These are phyloP conservation scores for Okapia johnstoni DNA, from an alignment of 2,113 vertebrate genomes.

Conservation along the genomic window DNA sequence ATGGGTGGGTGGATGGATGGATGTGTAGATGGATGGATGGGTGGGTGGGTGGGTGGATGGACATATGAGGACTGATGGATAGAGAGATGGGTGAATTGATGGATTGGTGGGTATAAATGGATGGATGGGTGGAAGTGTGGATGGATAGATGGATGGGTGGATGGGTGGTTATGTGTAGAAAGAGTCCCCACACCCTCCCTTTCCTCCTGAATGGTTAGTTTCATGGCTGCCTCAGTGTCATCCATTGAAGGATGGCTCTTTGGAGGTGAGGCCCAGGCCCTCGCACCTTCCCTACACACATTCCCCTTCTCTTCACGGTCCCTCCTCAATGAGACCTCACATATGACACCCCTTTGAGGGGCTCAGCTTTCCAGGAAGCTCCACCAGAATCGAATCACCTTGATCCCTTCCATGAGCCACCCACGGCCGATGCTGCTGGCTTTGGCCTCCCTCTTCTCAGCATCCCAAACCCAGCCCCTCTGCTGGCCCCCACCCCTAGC, in stretches of 20 bases:
- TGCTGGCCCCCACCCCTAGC: background rate
- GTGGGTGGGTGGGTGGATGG: background rate
- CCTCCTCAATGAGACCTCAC: background rate
- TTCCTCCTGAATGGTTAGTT: background rate
- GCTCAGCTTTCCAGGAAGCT: background rate
- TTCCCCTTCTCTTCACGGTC: background rate
- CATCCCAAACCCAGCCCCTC: background rate
- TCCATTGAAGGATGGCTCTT: background rate
- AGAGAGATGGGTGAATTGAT: rapidly evolving
- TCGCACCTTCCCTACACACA: rapidly evolving
- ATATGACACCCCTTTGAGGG: background rate
- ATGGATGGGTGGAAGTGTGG: background rate
- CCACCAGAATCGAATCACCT: background rate
- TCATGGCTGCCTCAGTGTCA: background rate
- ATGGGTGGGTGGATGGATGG: rapidly evolving
- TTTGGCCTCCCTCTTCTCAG: background rate
- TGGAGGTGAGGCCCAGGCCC: too few species aligned
- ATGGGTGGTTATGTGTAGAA: background rate
- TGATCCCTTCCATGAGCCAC: background rate
- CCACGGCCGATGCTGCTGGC: background rate
- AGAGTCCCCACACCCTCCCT: background rate
- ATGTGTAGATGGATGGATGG: rapidly evolving
- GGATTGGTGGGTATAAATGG: rapidly evolving
- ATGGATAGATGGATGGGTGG: rapidly evolving
- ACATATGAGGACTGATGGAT: too few species aligned